Percentiles rank a stretch among this genome's conserved stretches.
Evolutionary conservation across 2,113 vertebrate genomes (phyloP).

Genomic region (Macrotis lagotis): DNA sequence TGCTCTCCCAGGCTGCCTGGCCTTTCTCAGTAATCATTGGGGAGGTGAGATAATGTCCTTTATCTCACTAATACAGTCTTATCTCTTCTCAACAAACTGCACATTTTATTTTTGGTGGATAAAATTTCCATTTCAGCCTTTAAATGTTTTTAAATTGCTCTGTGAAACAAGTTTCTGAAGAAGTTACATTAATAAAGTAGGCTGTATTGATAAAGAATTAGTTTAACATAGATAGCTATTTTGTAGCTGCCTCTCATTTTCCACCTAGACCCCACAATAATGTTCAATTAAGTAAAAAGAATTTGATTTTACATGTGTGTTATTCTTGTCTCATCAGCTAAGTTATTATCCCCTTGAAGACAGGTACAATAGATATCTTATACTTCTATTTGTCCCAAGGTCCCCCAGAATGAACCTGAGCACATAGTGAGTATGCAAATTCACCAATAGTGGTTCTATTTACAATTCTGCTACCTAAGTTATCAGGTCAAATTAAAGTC

Average conservation of each 20-base stretch:
- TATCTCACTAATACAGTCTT: not conserved
- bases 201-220: not conserved
- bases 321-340: not conserved
- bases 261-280: not conserved
- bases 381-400: not conserved
- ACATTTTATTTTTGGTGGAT: not conserved
- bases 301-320: not conserved
- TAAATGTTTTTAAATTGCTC: not conserved
- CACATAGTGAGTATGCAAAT: not conserved
- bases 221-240: not conserved
- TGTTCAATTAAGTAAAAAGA: not conserved
- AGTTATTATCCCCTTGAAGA: not conserved
- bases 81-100: not conserved
- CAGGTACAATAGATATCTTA: not conserved
- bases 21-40: not conserved
- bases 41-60: not conserved
- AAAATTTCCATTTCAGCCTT: not conserved
- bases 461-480: not conserved
- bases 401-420: not conserved
- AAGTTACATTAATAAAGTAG: not conserved
- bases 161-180: not conserved
- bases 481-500: not conserved
- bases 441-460: not conserved
- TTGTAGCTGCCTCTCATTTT: not conserved
- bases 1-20: not conserved